Evolutionary conservation across 2,888 invertebrate genomes (phyloP).

Genomic region (Nemoura dubitans): DNA sequence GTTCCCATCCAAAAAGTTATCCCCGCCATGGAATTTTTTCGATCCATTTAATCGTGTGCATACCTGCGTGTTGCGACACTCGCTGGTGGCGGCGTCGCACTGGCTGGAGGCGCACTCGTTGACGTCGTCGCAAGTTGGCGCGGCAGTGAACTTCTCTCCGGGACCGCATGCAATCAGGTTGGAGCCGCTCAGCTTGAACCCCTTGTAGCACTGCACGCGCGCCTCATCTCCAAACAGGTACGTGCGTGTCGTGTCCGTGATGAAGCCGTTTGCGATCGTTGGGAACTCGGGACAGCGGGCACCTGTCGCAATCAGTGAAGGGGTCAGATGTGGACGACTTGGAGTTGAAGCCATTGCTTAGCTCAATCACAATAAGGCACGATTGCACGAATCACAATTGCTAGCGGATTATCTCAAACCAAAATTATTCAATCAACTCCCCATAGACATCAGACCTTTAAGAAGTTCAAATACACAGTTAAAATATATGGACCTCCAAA

Average conservation of each 20-base stretch:
- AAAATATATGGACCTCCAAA: no score
- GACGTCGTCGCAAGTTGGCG: conserved; percentile 67
- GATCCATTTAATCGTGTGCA: no score
- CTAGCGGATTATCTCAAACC: no score
- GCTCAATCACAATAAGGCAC: no score
- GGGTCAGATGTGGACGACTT: no score
- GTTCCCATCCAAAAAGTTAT: no score
- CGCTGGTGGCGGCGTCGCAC: conserved; percentile 89
- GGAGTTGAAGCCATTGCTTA: no score
- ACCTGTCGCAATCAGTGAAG: conserved; percentile 59
- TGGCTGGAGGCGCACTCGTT: conserved; percentile 90
- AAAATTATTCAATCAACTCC: no score
- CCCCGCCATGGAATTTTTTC: no score
- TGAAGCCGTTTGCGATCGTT: conserved; percentile 85
- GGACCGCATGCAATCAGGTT: conserved; percentile 86
- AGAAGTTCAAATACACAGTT: no score
- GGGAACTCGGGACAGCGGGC: conserved; percentile 79
- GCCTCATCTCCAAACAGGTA: conserved; percentile 92
- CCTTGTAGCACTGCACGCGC: conserved; percentile 89
- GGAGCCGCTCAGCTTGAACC: conserved; percentile 80
- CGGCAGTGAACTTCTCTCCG: conserved; percentile 64
- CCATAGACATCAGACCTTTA: no score
- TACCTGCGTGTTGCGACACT: conserved; percentile 88
- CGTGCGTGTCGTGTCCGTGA: conserved; percentile 78
- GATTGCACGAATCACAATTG: no score